Evolutionary conservation across 1,140 invertebrate species (phyloP).

Genomic region (Ganaspis sp.): DNA sequence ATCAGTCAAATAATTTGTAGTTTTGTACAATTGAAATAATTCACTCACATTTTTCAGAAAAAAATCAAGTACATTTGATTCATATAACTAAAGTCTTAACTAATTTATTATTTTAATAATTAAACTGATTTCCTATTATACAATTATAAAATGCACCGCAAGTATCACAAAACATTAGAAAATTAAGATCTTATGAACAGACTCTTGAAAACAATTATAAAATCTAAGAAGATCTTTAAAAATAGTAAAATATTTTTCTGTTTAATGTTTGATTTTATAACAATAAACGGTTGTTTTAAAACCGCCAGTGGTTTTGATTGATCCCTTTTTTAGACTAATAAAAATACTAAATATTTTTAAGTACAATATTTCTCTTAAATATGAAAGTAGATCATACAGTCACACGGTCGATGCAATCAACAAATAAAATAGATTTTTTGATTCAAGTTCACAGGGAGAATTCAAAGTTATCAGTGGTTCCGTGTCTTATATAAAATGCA

Average conservation of each 20-base stretch:
- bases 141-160: too few relatives aligned
- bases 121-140: too few relatives aligned
- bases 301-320: background rate
- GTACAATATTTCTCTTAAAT: background rate
- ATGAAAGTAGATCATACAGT: background rate
- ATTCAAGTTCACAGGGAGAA: slow-evolving; percentile 5
- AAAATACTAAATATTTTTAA: background rate
- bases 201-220: too few relatives aligned
- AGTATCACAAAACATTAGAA: too few relatives aligned
- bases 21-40: too few relatives aligned
- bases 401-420: background rate
- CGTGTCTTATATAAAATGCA: slow-evolving; percentile 51
- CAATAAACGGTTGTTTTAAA: background rate
- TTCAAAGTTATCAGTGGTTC: slow-evolving; percentile 5
- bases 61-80: too few relatives aligned
- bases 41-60: too few relatives aligned
- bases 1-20: too few relatives aligned
- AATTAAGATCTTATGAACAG: too few relatives aligned
- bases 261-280: background rate
- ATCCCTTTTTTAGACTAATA: background rate
- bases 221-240: too few relatives aligned
- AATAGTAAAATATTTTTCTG: background rate
- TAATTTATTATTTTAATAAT: too few relatives aligned
- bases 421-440: background rate
- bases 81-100: too few relatives aligned